A percentile compares a stretch with the other conserved stretches of the same genome.
Conservation (phyloP, 2,888 invertebrate genomes). For the Tortricodes alternella region DNA sequence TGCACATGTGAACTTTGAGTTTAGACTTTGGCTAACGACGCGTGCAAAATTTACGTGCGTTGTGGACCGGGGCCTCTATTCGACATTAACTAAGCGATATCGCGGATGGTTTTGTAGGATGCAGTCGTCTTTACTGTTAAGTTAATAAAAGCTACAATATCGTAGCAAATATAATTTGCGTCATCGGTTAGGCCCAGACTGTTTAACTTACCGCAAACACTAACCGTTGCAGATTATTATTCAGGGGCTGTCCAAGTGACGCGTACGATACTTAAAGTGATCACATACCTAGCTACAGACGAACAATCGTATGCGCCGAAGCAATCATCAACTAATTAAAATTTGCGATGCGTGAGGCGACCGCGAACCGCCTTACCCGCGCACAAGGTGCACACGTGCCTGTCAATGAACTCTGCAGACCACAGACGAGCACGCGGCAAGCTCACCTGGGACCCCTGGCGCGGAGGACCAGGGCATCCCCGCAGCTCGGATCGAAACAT, state of each 20-base stretch:
- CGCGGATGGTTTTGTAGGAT: too few relatives aligned
- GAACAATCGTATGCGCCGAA: constrained; percentile 57
- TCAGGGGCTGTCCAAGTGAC: constrained; percentile 50
- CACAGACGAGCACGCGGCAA: constrained; percentile 53
- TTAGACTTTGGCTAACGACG: neutral
- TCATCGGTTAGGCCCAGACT: too few relatives aligned
- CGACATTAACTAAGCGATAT: too few relatives aligned
- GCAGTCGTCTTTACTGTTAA: too few relatives aligned
- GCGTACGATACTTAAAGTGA: constrained; percentile 60
- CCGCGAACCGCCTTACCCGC: constrained; percentile 70
- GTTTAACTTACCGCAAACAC: constrained; percentile 17
- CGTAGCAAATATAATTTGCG: too few relatives aligned
- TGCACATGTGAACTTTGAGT: neutral
- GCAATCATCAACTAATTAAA: constrained; percentile 78
- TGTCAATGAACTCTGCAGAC: constrained; percentile 79
- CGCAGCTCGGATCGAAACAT: too few relatives aligned
- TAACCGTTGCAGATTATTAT: constrained; percentile 63
- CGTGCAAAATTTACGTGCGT: constrained; percentile 3
- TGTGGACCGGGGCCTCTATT: too few relatives aligned
- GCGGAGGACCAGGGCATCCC: too few relatives aligned
- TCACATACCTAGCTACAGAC: constrained; percentile 62
- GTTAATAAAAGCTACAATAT: too few relatives aligned
- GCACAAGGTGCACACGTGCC: constrained; percentile 78
- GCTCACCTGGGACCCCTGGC: constrained; percentile 23
- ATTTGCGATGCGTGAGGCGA: constrained; percentile 78